Evolutionary conservation across 2,888 invertebrate genomes (phyloP).

Genomic region (Subacronicta megacephala): DNA sequence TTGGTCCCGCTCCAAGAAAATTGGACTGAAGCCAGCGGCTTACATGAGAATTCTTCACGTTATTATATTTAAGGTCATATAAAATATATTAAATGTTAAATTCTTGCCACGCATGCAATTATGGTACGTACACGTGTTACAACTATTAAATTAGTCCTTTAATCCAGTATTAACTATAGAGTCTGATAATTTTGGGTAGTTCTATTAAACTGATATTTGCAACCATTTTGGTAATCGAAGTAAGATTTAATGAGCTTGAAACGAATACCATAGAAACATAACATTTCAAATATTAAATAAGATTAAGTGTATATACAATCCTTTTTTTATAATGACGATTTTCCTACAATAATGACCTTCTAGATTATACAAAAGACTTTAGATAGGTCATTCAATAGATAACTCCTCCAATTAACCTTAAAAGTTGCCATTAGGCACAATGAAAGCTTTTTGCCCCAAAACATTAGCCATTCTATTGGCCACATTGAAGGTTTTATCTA

Average conservation of each 20-base stretch:
- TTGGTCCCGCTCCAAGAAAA: slow-evolving; percentile 37
- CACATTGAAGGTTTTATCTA: slow-evolving; percentile 35
- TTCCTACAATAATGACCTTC: slow-evolving; percentile 25
- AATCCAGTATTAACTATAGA: too few relatives aligned
- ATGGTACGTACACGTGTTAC: slow-evolving; percentile 1
- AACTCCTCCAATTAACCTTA: slow-evolving; percentile 49
- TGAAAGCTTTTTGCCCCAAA: slow-evolving; percentile 52
- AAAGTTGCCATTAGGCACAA: slow-evolving; percentile 49
- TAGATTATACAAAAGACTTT: slow-evolving; percentile 41
- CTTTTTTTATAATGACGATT: slow-evolving; percentile 20
- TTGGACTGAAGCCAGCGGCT: slow-evolving; percentile 69
- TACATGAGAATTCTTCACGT: slow-evolving; percentile 68
- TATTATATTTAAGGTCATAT: slow-evolving; percentile 70
- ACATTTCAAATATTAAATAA: background rate
- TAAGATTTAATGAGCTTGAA: too few relatives aligned
- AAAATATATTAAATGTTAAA: slow-evolving; percentile 65
- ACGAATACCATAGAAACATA: too few relatives aligned
- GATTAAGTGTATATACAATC: background rate
- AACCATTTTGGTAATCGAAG: too few relatives aligned
- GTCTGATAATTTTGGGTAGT: too few relatives aligned
- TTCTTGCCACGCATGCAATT: slow-evolving; percentile 12
- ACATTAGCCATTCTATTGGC: slow-evolving; percentile 42
- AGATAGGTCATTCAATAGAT: slow-evolving; percentile 44
- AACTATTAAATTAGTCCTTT: too few relatives aligned
- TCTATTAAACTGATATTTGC: too few relatives aligned